These are phyloP conservation scores for Mormyrops attenuatus DNA, from an alignment of 2,797 vertebrate genomes.

Conservation along the genomic window DNA sequence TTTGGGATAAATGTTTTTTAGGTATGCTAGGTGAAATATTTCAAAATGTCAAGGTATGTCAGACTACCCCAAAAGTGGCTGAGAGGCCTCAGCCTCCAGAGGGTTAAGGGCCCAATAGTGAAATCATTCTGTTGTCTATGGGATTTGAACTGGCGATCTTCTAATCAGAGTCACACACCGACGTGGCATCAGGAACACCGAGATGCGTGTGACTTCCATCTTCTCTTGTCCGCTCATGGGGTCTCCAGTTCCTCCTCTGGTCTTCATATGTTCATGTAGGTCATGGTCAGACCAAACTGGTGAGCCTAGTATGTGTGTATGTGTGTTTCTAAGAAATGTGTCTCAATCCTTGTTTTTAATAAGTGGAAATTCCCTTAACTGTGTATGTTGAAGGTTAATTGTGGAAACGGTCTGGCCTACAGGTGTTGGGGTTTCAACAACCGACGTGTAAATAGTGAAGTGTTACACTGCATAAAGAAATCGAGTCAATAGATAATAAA, in stretches of 20 bases:
- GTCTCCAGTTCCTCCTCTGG: neutral
- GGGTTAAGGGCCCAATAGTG: neutral
- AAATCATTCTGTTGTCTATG: neutral
- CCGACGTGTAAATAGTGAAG: neutral
- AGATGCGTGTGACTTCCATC: neutral
- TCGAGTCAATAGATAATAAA: neutral
- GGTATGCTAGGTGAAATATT: no score
- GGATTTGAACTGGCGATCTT: neutral
- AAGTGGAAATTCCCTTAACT: constrained; percentile 55
- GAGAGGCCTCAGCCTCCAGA: no score
- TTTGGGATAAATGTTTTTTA: no score
- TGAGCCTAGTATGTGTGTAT: neutral
- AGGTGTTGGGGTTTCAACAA: constrained; percentile 45
- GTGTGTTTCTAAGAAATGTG: neutral
- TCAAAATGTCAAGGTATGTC: no score
- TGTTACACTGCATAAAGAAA: neutral
- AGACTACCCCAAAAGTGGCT: no score
- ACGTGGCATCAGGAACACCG: neutral
- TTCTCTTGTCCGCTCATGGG: neutral
- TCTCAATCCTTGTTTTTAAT: constrained; percentile 49
- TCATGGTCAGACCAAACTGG: neutral
- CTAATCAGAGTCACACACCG: neutral
- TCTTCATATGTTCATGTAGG: neutral
- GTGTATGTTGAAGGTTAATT: constrained; percentile 59
- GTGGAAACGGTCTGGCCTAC: constrained; percentile 41